phyloP scores from a whole-genome alignment of 2,888 invertebrate species.

The Drosophila ustulata region DNA sequence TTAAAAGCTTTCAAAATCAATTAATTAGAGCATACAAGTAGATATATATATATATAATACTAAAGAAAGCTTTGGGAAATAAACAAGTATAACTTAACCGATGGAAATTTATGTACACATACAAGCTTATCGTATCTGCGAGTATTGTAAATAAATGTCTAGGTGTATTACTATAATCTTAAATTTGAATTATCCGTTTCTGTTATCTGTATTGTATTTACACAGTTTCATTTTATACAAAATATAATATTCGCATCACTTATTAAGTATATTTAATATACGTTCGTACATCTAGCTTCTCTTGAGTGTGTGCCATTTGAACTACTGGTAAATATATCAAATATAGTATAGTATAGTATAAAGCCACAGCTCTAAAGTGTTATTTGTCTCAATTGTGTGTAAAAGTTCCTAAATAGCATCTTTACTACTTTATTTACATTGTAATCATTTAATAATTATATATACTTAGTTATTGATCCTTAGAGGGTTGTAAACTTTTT shows the following conservation, averaged over 20 bases:
- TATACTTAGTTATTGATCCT: conserved; percentile 49
- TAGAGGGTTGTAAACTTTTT: conserved; percentile 47
- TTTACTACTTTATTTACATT: conserved; percentile 67
- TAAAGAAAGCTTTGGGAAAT: conserved; percentile 33
- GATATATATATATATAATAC: conserved; percentile 1
- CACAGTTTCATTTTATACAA: conserved; percentile 53
- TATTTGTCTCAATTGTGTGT: conserved; percentile 65
- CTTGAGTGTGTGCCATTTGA: conserved; percentile 62
- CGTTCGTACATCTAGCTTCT: conserved; percentile 43
- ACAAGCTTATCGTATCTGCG: conserved; percentile 21
- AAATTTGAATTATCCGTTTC: conserved; percentile 18
- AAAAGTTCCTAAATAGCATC: conserved; percentile 71
- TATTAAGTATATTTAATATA: conserved; percentile 38
- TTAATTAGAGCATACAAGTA: conserved; percentile 25
- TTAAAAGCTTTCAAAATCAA: conserved; percentile 43
- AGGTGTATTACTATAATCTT: conserved; percentile 43
- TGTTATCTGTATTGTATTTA: conserved; percentile 50
- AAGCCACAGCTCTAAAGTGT: conserved; percentile 77
- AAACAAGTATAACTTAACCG: conserved; percentile 32
- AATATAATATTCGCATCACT: conserved; percentile 52
- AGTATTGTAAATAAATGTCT: conserved; percentile 47
- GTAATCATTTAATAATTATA: conserved; percentile 39
- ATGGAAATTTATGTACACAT: conserved; percentile 56
- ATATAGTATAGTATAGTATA: conserved; percentile 51
- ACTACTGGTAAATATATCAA: conserved; percentile 65